Evolutionary conservation across 2,888 invertebrate genomes (phyloP).

Genomic region (Napeogenes sylphis): DNA sequence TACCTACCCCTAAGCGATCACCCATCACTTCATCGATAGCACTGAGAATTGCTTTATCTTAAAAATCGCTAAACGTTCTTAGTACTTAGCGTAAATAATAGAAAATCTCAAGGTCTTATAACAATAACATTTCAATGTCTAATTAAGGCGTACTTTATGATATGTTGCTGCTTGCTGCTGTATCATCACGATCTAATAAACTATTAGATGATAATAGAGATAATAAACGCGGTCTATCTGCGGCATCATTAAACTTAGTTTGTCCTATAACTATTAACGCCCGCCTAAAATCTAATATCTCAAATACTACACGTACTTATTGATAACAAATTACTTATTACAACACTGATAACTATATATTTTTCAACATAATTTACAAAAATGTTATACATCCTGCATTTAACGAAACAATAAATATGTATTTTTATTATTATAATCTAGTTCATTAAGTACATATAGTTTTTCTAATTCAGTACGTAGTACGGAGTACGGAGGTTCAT

Average conservation of each 20-base stretch:
- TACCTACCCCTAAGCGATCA: too few relatives aligned
- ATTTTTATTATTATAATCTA: too few relatives aligned
- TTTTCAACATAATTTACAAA: too few relatives aligned
- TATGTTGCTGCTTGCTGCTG: constrained; percentile 2
- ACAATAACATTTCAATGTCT: constrained; percentile 6
- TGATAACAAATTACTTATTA: too few relatives aligned
- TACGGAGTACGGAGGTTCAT: too few relatives aligned
- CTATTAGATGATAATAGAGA: not conserved
- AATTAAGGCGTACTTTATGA: constrained; percentile 6
- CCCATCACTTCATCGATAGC: too few relatives aligned
- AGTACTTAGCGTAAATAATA: constrained; percentile 6
- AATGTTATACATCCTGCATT: too few relatives aligned
- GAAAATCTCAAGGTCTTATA: constrained; percentile 4
- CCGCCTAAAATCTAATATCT: not conserved
- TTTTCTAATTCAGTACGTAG: too few relatives aligned
- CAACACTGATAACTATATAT: too few relatives aligned
- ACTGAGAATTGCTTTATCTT: not conserved
- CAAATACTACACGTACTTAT: too few relatives aligned
- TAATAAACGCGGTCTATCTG: not conserved
- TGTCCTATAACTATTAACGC: not conserved
- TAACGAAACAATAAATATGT: too few relatives aligned
- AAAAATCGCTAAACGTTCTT: not conserved
- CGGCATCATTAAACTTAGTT: not conserved
- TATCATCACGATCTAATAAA: constrained; percentile 4
- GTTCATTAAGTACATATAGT: too few relatives aligned